Conservation (phyloP, 2,113 vertebrate genomes). For the Phylloscopus trochilus region DNA sequence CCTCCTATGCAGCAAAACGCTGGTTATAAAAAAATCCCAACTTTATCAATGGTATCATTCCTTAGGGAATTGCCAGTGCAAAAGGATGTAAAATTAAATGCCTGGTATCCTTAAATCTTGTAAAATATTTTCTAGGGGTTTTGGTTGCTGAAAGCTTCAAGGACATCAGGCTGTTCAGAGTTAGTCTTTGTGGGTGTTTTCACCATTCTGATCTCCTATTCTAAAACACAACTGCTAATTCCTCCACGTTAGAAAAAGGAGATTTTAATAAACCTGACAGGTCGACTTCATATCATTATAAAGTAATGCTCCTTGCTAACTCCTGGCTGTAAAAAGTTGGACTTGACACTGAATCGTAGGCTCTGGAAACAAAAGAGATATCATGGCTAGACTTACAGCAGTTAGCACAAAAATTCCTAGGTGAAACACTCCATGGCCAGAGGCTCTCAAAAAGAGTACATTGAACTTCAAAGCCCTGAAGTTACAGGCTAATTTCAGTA, state of each 20-base stretch:
- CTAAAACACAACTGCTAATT: neutral
- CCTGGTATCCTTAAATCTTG: neutral
- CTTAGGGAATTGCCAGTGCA: neutral
- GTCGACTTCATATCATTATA: neutral
- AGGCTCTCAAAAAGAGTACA: neutral
- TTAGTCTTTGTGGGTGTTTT: neutral
- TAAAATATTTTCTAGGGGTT: neutral
- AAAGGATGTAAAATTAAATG: neutral
- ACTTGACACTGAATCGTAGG: neutral
- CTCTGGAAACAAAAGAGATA: neutral
- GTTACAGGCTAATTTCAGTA: conserved; percentile 30
- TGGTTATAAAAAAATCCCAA: neutral
- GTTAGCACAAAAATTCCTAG: neutral
- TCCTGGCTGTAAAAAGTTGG: neutral
- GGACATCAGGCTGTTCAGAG: neutral
- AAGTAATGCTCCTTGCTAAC: neutral
- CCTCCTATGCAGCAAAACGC: neutral
- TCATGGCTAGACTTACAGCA: neutral
- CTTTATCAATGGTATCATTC: neutral
- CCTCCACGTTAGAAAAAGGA: neutral
- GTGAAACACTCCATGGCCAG: neutral
- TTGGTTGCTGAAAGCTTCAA: neutral
- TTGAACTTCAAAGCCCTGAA: conserved; percentile 8
- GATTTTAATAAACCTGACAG: neutral
- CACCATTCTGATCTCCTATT: neutral